Conservation (phyloP, 2,113 vertebrate genomes). For the Burhinus oedicnemus region DNA sequence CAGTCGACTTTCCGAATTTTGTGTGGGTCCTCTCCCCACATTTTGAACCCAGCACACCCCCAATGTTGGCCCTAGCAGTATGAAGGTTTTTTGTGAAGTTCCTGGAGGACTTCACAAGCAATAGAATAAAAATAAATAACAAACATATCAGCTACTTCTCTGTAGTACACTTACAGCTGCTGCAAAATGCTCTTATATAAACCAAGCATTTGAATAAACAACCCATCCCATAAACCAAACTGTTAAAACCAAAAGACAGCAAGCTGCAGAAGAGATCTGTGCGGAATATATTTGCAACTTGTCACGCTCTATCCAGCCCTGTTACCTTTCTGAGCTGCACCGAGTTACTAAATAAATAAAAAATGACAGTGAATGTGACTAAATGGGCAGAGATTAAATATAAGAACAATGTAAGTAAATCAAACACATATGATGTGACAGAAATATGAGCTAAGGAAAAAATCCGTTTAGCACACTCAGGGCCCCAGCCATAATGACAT, state of each 20-base stretch:
- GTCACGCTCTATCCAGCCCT: neutral
- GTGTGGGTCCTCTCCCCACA: neutral
- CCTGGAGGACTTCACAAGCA: neutral
- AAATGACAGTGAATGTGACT: constrained; percentile 17
- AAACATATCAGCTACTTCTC: neutral
- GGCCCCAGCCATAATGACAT: neutral
- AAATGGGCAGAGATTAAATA: constrained; percentile 16
- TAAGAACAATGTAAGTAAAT: constrained; percentile 7
- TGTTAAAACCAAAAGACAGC: neutral
- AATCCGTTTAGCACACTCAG: neutral
- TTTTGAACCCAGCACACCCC: neutral
- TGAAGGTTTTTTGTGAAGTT: neutral
- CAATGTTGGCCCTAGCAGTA: neutral
- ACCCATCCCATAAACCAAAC: neutral
- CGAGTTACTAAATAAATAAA: neutral
- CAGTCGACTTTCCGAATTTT: neutral
- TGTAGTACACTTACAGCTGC: neutral
- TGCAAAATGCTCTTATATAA: neutral
- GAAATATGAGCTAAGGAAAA: constrained; percentile 9
- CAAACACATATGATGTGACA: neutral
- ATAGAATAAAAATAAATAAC: neutral
- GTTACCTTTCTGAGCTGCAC: neutral
- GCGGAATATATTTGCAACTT: neutral
- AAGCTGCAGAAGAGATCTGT: neutral
- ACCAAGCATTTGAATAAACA: constrained; percentile 13